Base-by-base conservation (phyloP, 2,888 invertebrate species). In the Philopedon plagiatum region DNA sequence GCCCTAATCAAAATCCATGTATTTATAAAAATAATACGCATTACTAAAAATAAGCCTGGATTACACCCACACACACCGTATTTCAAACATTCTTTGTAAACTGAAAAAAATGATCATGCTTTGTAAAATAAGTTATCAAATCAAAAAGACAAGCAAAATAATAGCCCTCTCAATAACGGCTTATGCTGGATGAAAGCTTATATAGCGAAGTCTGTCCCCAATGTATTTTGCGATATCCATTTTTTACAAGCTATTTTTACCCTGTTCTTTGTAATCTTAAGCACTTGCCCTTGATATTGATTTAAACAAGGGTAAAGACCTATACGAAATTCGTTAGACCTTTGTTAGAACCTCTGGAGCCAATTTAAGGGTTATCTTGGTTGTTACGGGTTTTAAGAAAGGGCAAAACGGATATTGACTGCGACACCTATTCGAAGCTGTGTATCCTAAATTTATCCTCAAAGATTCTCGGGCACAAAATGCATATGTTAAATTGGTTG, bases 351-450 rank as follows among this genome's bases (percentile, higher is more conserved):
- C 29, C 29, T 54, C 51, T 9, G 51, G 5, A 54, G 29, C 29
- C 29, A 54, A 54, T 29, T 29, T 54, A 54, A 29, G 51, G 51
- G 51, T 54, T 54, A 54, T 54, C 51, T 54, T 29, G 29, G 29
- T 54, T 29, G 51, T 54, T 54, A 54, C 29, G 51, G 51, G 51
- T 29, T 54, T 54, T 54, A 49, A 54, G 51, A 29, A 54, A 54
- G 29, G 51, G 23, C 51, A 29, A 9, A 29, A 54, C 8, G 18
- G 29, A 54, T 32, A 29, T 29, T 29, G 15, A 15, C 51, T 29
- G 29, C 29, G 51, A 7, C n/a, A 54, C 29, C 51, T 29, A 29
- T 54, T 8, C 15, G 29, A 54, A 54, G 51, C 51, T 54, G 8
- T 18, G 51, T n/a, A 18, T 29, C 21, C 26, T 3, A 7, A 15